These are phyloP conservation scores for Choristoneura rosaceana DNA, from an alignment of 2,888 invertebrate genomes.

Conservation along the genomic window DNA sequence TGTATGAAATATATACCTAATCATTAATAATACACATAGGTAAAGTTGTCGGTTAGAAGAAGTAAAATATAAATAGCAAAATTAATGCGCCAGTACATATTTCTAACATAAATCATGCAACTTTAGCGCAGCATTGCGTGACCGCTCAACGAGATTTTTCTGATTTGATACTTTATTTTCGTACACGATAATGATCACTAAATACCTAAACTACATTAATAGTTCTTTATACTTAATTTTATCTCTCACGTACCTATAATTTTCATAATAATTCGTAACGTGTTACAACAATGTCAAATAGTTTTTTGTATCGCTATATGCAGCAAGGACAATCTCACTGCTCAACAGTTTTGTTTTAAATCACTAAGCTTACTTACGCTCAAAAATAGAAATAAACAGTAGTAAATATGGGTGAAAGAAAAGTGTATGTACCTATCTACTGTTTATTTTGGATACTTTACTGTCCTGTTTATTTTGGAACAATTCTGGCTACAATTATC, in stretches of 20 bases:
- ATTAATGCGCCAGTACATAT: neutral
- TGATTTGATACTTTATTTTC: slow-evolving; percentile 6
- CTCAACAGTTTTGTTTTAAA: neutral
- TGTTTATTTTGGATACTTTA: no score
- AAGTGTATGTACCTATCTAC: no score
- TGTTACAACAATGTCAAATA: neutral
- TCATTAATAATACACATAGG: neutral
- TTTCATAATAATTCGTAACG: neutral
- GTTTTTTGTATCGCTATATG: neutral
- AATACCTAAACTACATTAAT: neutral
- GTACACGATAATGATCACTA: slow-evolving; percentile 9
- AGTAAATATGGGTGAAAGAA: no score
- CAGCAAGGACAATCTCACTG: neutral
- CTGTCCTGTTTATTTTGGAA: no score
- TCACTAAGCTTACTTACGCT: no score
- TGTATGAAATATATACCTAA: neutral
- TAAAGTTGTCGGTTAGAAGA: neutral
- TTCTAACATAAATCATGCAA: slow-evolving; percentile 6
- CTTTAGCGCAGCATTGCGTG: slow-evolving; percentile 5
- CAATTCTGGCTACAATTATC: no score
- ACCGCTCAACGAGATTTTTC: neutral
- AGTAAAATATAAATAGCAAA: slow-evolving; percentile 9
- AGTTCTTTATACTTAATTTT: neutral
- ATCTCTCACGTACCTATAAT: neutral
- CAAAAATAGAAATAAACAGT: no score